Conservation (phyloP, 2,888 invertebrate species). For the Anticlea derivata region DNA sequence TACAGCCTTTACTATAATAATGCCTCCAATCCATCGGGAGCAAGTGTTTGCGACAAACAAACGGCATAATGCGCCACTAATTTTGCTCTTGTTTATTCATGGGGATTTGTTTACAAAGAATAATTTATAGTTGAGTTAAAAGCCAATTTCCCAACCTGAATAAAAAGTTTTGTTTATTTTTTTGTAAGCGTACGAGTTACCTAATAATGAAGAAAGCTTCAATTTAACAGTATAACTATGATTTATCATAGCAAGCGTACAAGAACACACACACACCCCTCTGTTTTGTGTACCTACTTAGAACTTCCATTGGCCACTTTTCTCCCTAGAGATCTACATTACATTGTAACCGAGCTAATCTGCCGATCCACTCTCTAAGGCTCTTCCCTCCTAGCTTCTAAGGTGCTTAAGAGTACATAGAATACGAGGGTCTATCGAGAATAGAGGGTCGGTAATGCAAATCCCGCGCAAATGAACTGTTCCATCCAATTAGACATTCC, state of each 20-base stretch:
- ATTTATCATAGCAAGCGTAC: too few relatives aligned
- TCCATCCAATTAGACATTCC: slow-evolving; percentile 35
- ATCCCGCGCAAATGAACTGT: slow-evolving; percentile 34
- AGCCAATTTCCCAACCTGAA: slow-evolving; percentile 14
- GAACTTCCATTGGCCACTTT: too few relatives aligned
- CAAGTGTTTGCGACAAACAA: slow-evolving; percentile 20
- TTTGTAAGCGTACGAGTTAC: too few relatives aligned
- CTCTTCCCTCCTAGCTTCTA: slow-evolving; percentile 7
- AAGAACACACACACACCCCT: too few relatives aligned
- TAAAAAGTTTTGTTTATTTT: not conserved
- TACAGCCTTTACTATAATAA: slow-evolving; percentile 2
- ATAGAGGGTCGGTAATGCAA: slow-evolving; percentile 24
- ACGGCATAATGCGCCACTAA: slow-evolving; percentile 28
- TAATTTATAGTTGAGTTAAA: slow-evolving; percentile 27
- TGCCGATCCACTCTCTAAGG: slow-evolving; percentile 1
- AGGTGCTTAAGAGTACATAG: not conserved
- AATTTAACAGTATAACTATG: too few relatives aligned
- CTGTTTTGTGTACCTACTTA: too few relatives aligned
- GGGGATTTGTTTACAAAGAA: slow-evolving; percentile 15
- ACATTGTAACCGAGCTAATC: not conserved
- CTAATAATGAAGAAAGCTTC: too few relatives aligned
- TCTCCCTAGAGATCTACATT: not conserved
- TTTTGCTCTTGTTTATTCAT: slow-evolving; percentile 24
- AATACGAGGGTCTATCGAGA: slow-evolving; percentile 2
- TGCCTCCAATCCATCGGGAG: not conserved